Evolutionary conservation across 2,797 vertebrate genomes (phyloP).

Genomic region (Spheniscus humboldti): DNA sequence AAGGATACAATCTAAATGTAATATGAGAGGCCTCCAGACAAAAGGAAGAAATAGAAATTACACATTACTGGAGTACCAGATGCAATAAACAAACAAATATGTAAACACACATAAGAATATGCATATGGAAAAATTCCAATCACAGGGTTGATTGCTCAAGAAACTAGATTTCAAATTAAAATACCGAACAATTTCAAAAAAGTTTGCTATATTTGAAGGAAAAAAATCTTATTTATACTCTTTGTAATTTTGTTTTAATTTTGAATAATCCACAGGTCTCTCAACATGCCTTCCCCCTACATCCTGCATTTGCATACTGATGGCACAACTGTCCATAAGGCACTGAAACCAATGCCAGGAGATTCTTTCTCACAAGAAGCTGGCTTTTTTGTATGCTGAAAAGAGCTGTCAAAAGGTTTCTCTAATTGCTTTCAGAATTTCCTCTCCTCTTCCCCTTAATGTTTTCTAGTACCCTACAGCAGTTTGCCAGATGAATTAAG

Average conservation of each 20-base stretch:
- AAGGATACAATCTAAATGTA: slow-evolving; percentile 88
- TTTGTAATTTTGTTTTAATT: slow-evolving; percentile 42
- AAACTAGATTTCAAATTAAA: slow-evolving; percentile 69
- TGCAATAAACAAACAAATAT: slow-evolving; percentile 55
- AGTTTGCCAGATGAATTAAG: slow-evolving; percentile 40
- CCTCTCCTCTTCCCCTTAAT: background rate
- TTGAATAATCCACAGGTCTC: background rate
- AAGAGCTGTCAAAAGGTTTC: slow-evolving; percentile 67
- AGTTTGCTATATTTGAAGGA: background rate
- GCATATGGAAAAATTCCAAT: slow-evolving; percentile 55
- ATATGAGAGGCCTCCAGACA: slow-evolving; percentile 85
- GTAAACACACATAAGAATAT: slow-evolving; percentile 50
- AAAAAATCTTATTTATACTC: slow-evolving; percentile 13
- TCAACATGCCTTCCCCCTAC: background rate
- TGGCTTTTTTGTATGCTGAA: slow-evolving; percentile 10
- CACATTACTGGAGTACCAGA: slow-evolving; percentile 73
- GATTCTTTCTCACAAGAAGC: slow-evolving; percentile 32
- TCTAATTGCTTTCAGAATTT: slow-evolving; percentile 60
- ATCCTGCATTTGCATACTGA: slow-evolving; percentile 21
- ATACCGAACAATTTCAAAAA: slow-evolving; percentile 19
- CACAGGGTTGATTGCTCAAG: slow-evolving; percentile 61
- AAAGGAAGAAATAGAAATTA: slow-evolving; percentile 81
- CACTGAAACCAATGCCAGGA: background rate
- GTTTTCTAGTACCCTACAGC: background rate
- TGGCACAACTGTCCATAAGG: slow-evolving; percentile 35